These are phyloP conservation scores for Psilopsiagon aurifrons DNA, from an alignment of 2,113 vertebrate species.

Conservation along the genomic window DNA sequence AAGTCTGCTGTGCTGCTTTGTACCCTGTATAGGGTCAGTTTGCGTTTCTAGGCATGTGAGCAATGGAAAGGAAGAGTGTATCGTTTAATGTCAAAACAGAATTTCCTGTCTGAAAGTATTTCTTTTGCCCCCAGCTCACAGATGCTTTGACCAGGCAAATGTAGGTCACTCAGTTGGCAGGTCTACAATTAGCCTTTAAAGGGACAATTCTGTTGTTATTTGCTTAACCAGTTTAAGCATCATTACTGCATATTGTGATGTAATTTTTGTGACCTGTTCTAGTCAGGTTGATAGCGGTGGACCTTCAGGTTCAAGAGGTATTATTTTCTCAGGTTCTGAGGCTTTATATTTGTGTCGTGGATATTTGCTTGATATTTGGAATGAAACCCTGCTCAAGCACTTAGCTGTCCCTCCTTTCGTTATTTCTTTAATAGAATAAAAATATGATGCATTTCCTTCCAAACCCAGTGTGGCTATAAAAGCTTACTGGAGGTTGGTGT, in stretches of 20 bases:
- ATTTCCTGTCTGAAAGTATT: constrained; percentile 6
- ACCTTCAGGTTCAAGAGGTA: neutral
- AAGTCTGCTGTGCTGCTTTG: neutral
- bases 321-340: neutral
- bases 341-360: neutral
- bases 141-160: neutral
- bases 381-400: neutral
- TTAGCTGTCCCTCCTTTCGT: neutral
- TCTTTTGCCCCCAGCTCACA: neutral
- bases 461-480: neutral
- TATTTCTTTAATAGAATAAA: neutral
- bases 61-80: neutral
- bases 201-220: neutral
- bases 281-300: neutral
- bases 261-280: neutral
- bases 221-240: neutral
- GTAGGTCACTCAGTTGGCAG: neutral
- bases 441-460: neutral
- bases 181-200: neutral
- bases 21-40: neutral
- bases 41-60: neutral
- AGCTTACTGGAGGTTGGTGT: neutral
- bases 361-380: neutral
- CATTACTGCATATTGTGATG: neutral
- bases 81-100: neutral